These are phyloP conservation scores for Plectropomus leopardus DNA, from an alignment of 2,113 vertebrate genomes.

Conservation along the genomic window DNA sequence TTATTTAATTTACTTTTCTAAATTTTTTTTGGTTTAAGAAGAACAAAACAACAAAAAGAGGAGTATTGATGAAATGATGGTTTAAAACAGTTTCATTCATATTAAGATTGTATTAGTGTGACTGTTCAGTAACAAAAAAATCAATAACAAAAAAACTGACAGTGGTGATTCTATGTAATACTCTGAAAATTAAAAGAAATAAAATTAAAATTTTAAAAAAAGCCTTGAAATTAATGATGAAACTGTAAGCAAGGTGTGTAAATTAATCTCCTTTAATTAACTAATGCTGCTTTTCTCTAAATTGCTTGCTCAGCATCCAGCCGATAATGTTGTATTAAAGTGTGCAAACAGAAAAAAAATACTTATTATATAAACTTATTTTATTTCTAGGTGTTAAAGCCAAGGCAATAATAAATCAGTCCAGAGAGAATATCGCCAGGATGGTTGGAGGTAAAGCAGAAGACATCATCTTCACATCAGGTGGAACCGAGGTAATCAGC, in stretches of 20 bases:
- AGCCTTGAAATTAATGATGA: too few species aligned
- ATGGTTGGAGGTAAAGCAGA: conserved; percentile 89
- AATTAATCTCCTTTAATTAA: background rate
- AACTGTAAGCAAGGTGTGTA: background rate
- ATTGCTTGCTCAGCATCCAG: background rate
- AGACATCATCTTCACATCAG: conserved; percentile 95
- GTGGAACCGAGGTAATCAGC: conserved; percentile 92
- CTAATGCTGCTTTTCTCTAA: background rate
- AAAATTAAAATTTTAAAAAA: too few species aligned
- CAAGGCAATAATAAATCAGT: conserved; percentile 85
- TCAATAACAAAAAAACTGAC: too few species aligned
- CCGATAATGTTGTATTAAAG: background rate
- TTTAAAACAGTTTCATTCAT: too few species aligned
- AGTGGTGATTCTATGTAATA: too few species aligned
- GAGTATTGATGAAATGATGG: too few species aligned
- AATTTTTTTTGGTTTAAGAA: too few species aligned
- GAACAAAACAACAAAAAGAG: too few species aligned
- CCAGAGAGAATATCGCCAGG: conserved; percentile 88
- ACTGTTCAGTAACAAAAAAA: too few species aligned
- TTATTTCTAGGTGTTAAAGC: conserved; percentile 87
- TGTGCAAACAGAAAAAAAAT: background rate
- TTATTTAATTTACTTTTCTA: too few species aligned
- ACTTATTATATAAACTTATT: background rate
- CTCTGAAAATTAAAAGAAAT: too few species aligned
- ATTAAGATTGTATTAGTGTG: too few species aligned